phyloP scores from a whole-genome alignment of 2,888 invertebrate species.

The Brachypalpus laphriformis region DNA sequence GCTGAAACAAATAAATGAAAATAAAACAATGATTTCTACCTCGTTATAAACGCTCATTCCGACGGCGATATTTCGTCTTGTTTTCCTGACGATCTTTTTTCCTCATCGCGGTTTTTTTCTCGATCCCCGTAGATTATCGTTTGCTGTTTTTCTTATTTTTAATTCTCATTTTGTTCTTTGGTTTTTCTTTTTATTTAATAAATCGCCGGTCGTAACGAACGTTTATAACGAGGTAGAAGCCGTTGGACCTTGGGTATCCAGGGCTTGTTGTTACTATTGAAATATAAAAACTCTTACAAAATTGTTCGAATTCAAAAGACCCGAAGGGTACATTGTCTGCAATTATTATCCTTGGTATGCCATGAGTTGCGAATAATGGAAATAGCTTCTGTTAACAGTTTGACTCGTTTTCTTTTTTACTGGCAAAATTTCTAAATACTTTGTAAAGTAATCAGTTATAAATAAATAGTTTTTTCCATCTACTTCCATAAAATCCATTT shows the following conservation, averaged over 20 bases:
- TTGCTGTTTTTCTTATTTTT: no score
- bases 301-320: conserved; percentile 69
- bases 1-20: no score
- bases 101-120: no score
- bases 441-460: conserved; percentile 67
- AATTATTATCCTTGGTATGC: conserved; percentile 68
- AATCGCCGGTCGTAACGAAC: no score
- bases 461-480: conserved; percentile 69
- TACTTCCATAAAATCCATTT: conserved; percentile 75
- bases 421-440: conserved; percentile 42
- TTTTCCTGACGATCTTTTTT: no score
- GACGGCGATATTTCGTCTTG: no score
- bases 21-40: no score
- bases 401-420: conserved; percentile 53
- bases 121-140: no score
- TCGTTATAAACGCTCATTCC: no score
- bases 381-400: neutral
- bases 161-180: no score
- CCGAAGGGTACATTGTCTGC: conserved; percentile 75
- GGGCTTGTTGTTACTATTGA: conserved; percentile 70
- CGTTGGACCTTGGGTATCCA: conserved; percentile 74
- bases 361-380: conserved; percentile 42
- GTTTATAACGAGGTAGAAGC: no score
- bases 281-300: conserved; percentile 74
- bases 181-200: no score